Conservation (phyloP, 1,140 invertebrate genomes). For the Hylaeus anthracinus region DNA sequence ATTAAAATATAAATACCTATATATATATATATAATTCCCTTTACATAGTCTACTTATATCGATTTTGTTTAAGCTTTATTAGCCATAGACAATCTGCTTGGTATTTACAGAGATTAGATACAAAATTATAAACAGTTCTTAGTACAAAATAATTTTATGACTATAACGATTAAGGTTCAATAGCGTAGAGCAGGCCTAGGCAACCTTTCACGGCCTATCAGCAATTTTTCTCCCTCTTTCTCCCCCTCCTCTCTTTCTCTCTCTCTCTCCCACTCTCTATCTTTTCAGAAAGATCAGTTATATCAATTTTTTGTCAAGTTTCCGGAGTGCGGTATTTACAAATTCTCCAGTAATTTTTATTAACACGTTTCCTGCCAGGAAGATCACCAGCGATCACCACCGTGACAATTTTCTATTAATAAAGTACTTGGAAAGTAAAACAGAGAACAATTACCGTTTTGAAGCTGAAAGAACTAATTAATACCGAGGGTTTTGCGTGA, state of each 20-base stretch:
- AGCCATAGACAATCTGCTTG: conserved; percentile 67
- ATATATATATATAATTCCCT: conserved; percentile 45
- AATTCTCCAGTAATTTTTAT: conserved; percentile 6
- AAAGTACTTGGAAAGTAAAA: not conserved
- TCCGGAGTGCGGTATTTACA: conserved; percentile 23
- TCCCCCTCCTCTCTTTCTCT: not conserved
- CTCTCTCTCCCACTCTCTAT: not conserved
- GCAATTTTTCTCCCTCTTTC: conserved; percentile 43
- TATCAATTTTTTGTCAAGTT: not conserved
- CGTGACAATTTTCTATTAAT: not conserved
- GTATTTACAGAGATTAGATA: conserved; percentile 78
- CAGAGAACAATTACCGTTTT: not conserved
- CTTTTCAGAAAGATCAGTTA: not conserved
- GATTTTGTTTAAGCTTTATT: conserved; percentile 65
- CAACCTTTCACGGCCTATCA: conserved; percentile 60
- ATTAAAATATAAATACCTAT: conserved; percentile 69
- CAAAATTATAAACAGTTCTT: conserved; percentile 79
- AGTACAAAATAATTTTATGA: conserved; percentile 78
- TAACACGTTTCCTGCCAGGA: not conserved
- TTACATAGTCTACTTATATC: conserved; percentile 61
- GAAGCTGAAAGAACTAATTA: conserved; percentile 9
- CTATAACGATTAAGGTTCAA: conserved; percentile 74
- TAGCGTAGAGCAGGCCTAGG: conserved; percentile 68
- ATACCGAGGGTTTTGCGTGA: conserved; percentile 8
- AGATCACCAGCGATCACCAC: not conserved